Percentiles rank a stretch among this genome's conserved stretches.
These are phyloP conservation scores for Phaonia tiefii DNA, from an alignment of 2,888 invertebrate genomes.

Conservation along the genomic window DNA sequence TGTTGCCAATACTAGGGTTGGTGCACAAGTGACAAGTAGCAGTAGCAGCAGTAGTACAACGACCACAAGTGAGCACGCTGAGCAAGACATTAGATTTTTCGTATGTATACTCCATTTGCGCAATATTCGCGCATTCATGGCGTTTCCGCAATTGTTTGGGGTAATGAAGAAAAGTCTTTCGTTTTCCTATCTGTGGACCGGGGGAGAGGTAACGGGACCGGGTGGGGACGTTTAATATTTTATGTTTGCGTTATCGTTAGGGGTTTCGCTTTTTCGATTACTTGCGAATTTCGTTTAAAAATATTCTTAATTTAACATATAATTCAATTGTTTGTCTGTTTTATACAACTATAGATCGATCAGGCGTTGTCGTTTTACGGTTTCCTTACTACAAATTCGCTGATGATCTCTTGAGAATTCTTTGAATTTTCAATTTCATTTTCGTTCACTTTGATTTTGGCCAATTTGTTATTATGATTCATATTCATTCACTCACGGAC, in stretches of 20 bases:
- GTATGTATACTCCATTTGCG: conserved; percentile 81
- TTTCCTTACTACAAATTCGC: not conserved
- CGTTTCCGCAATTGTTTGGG: conserved; percentile 73
- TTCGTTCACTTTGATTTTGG: not conserved
- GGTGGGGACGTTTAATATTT: conserved; percentile 5
- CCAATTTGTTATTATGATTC: not conserved
- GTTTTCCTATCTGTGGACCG: not conserved
- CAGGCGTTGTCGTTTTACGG: conserved; percentile 33
- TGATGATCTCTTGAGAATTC: not conserved
- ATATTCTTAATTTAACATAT: not conserved
- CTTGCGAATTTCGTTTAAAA: not conserved
- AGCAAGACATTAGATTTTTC: conserved; percentile 80
- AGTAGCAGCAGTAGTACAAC: conserved; percentile 79
- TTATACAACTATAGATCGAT: not conserved
- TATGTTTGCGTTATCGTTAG: not conserved
- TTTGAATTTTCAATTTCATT: conserved; percentile 7
- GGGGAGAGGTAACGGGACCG: conserved; percentile 11
- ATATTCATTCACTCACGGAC: not conserved
- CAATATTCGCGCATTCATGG: conserved; percentile 82
- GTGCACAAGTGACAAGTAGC: conserved; percentile 78
- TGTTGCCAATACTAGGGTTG: conserved; percentile 70
- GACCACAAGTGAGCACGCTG: conserved; percentile 77
- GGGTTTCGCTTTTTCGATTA: not conserved
- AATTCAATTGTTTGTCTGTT: conserved; percentile 23
- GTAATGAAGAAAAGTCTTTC: conserved; percentile 59